Conservation (phyloP, 1,140 invertebrate species). For the Chironomus tepperi region DNA sequence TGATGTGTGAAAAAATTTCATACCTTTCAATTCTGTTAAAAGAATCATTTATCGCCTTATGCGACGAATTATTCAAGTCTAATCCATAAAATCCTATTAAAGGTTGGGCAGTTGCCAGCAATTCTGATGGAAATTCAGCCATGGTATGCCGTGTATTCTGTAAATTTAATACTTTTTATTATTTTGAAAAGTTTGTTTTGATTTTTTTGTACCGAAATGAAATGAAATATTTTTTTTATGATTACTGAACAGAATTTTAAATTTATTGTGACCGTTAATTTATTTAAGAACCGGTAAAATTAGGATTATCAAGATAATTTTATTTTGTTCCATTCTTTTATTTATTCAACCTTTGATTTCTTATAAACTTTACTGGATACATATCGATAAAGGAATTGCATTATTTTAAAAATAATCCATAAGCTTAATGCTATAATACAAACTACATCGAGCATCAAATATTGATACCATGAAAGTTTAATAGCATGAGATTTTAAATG, state of each 20-base stretch:
- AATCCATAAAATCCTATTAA: slow-evolving; percentile 79
- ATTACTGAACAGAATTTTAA: not conserved
- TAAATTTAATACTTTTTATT: not conserved
- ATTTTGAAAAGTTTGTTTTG: not conserved
- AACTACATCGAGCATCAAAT: slow-evolving; percentile 51
- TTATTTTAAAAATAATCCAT: not conserved
- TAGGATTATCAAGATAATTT: not conserved
- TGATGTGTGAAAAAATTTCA: slow-evolving; percentile 14
- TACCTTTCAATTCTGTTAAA: slow-evolving; percentile 68
- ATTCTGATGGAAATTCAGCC: slow-evolving; percentile 59
- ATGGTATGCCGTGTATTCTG: not conserved
- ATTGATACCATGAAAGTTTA: slow-evolving; percentile 50
- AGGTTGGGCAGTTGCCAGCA: slow-evolving; percentile 69
- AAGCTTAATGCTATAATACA: slow-evolving; percentile 19
- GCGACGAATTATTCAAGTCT: slow-evolving; percentile 77
- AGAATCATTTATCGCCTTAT: slow-evolving; percentile 86
- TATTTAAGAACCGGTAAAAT: not conserved
- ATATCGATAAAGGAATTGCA: not conserved
- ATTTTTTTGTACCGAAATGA: not conserved
- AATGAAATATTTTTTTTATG: not conserved
- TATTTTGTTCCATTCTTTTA: no score
- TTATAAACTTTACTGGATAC: not conserved
- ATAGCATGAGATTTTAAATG: slow-evolving; percentile 47
- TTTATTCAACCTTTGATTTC: not conserved
- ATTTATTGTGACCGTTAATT: not conserved